Evolutionary conservation across 2,113 vertebrate species (phyloP), one percentile per base, ranked within the genome.

Genomic region (Tamias sibiricus): DNA sequence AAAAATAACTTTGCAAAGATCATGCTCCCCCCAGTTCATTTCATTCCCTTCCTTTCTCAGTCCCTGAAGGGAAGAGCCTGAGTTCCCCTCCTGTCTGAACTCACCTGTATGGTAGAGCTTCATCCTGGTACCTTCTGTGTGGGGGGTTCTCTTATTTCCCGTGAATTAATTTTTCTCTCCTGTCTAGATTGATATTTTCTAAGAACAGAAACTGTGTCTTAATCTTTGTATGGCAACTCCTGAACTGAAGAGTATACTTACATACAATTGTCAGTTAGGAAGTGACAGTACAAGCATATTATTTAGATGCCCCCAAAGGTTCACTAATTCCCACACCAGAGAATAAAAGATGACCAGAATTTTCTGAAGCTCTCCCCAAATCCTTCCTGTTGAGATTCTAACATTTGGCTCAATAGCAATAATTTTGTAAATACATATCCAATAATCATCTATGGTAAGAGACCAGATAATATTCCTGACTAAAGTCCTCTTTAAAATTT

Each of bases 101-200:
- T 54, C 47, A 35, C 6, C 14, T 16, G 1, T 17, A 9, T 30
- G 20, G 0, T 8, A 1, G 32, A 77, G 71, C 14, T 47, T 30
- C 40, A 8, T 52, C 40, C 8, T 24, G 22, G 52, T 2, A 30
- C 0, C 0, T 0, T 1, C 26, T 35, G 40, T 17, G 8, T 35
- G 47, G 2, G 1, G 44, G 28, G 8, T 42, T 88, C 54, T 44
- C 28, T 28, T 4, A 2, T 24, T 92, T 79, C 47, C 24, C 35
- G 1, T 19, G 17, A 79, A 6, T 62, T 24, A 32, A 7, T 91
- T 68, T 52, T 90, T 79, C 87, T 47, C 20, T 16, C 30, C 47
- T 37, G 62, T 49, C 32, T 47, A 64, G 16, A 47, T 22, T 28
- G 26, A 54, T 71, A 35, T 81, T 88, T 84, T 49, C 87, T 49